Conservation (phyloP, 2,113 vertebrate species). For the Neolamprologus fasciatus region DNA sequence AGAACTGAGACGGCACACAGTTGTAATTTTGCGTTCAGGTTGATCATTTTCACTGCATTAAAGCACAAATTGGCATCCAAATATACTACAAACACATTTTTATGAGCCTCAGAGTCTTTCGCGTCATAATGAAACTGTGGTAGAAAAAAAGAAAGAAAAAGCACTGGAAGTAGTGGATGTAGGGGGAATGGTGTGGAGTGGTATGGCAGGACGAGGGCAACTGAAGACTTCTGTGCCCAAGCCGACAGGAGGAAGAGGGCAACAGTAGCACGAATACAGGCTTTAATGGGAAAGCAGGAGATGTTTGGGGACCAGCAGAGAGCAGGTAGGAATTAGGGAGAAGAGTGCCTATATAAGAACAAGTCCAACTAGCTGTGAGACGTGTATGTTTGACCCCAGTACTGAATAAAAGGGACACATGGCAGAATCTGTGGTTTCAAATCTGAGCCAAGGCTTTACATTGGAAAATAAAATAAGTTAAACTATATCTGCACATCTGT, state of each 20-base stretch:
- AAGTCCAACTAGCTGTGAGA: neutral
- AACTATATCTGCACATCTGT: neutral
- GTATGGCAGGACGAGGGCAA: neutral
- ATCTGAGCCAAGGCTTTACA: neutral
- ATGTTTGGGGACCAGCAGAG: neutral
- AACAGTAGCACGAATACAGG: slow-evolving; percentile 17
- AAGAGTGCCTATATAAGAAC: slow-evolving; percentile 43
- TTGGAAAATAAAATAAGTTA: neutral
- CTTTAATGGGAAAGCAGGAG: slow-evolving; percentile 49
- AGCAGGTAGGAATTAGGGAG: slow-evolving; percentile 21
- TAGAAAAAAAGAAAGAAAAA: neutral
- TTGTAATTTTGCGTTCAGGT: neutral
- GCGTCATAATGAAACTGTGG: neutral
- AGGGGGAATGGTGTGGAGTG: neutral
- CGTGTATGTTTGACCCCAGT: neutral
- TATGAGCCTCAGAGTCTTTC: neutral
- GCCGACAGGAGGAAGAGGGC: neutral
- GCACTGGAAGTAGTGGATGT: neutral
- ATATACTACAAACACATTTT: neutral
- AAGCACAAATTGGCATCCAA: neutral
- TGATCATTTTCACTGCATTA: neutral
- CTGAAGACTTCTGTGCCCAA: slow-evolving; percentile 13
- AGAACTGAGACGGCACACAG: neutral
- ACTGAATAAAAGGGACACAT: neutral
- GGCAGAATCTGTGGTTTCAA: neutral